Evolutionary conservation across 1,140 invertebrate genomes (phyloP).

Genomic region (Drosophila pruinosa): DNA sequence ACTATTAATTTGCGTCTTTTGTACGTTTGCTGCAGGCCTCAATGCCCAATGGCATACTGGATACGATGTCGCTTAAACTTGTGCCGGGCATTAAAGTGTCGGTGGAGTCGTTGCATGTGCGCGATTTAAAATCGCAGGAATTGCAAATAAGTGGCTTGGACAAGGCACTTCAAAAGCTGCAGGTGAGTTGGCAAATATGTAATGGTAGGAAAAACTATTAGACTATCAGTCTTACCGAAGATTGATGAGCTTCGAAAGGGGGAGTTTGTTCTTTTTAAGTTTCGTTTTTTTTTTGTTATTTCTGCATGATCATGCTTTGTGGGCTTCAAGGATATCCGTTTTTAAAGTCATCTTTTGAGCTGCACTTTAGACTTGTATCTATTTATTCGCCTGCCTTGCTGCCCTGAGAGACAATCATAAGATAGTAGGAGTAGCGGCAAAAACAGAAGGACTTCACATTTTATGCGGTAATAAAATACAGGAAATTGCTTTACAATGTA

Average conservation of each 20-base stretch:
- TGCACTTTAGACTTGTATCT: slow-evolving; percentile 29
- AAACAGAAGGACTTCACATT: slow-evolving; percentile 37
- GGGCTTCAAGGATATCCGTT: slow-evolving; percentile 28
- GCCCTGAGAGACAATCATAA: slow-evolving; percentile 44
- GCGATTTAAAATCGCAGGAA: slow-evolving; percentile 68
- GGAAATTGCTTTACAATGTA: slow-evolving; percentile 71
- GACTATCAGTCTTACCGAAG: neutral
- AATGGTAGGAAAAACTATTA: slow-evolving; percentile 9
- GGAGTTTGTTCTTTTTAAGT: neutral
- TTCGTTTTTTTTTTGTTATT: slow-evolving; percentile 1
- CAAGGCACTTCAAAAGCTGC: slow-evolving; percentile 73
- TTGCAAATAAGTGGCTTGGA: slow-evolving; percentile 77
- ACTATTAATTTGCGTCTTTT: neutral
- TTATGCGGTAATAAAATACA: slow-evolving; percentile 66
- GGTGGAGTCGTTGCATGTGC: slow-evolving; percentile 49
- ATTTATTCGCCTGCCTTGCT: slow-evolving; percentile 38
- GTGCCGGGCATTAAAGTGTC: slow-evolving; percentile 75
- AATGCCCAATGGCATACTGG: slow-evolving; percentile 66
- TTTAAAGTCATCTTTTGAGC: slow-evolving; percentile 32
- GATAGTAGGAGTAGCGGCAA: slow-evolving; percentile 1
- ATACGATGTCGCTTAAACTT: slow-evolving; percentile 75
- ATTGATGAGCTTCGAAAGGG: slow-evolving; percentile 14
- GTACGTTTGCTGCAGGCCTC: slow-evolving; percentile 43
- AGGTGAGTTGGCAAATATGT: slow-evolving; percentile 59
- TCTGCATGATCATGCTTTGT: slow-evolving; percentile 4